Evolutionary conservation across 2,888 invertebrate species (phyloP), one percentile per base, ranked within the genome.

Genomic region (Leuctra nigra): DNA sequence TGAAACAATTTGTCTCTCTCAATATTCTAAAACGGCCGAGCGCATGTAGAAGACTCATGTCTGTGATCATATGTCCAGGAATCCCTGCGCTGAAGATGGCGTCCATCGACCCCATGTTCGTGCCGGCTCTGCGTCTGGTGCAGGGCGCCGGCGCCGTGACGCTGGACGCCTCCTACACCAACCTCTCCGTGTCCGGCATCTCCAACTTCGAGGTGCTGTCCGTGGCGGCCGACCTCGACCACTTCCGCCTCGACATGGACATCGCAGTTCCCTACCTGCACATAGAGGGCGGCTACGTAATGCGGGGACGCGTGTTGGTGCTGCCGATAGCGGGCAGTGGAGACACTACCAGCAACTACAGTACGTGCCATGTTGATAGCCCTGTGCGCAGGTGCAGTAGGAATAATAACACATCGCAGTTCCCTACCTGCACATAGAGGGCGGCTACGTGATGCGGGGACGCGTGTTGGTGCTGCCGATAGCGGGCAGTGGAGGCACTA

Each of bases 21-120:
- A n/a, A n/a, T n/a, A n/a, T n/a, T n/a, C n/a, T n/a, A n/a, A n/a
- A n/a, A n/a, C n/a, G n/a, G n/a, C n/a, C n/a, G n/a, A n/a, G n/a
- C n/a, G n/a, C n/a, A n/a, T n/a, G n/a, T n/a, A n/a, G n/a, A n/a
- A n/a, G n/a, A 54, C 48, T 13, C 11, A 38, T 11, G 35, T 3
- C 22, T 53, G 11, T 6, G 13, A 14, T 22, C 25, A 47, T 24
- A 25, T 20, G 47, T 38, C 9, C 47, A 61, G 60, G 60, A 11
- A 23, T 54, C 6, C 58, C 57, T 13, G 24, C 58, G 59, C 59
- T 71, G 61, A 65, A 66, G 55, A 57, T 71, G 6, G 66, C 68
- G 6, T 55, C 66, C 11, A 59, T 70, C 13, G 69, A 70, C 7
- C 69, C 69, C 1, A 56, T 63, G 59, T 16, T 56, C 2, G 58